Base-by-base conservation (phyloP, 2,797 vertebrate species). In the Anas bahamensis region DNA sequence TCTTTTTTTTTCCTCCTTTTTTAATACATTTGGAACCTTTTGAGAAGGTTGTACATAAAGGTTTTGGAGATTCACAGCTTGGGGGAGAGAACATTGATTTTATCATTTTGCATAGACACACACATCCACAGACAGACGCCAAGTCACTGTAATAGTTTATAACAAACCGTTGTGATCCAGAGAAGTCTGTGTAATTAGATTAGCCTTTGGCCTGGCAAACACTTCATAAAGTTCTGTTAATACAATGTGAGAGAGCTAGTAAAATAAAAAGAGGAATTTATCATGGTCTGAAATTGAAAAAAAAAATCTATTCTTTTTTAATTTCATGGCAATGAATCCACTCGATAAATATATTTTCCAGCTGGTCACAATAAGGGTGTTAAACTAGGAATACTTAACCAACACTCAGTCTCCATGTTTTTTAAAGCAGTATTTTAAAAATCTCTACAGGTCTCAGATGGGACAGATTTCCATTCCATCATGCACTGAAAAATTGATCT, bases 191-290 rank as follows among this genome's bases (percentile, higher is more conserved):
- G 35, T 82, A 80, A 92, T 93, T 76, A 91, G 61, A 88, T 85
- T 91, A 89, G 44, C 66, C 91, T 95, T 80, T 72, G 73, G 13
- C 90, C 83, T 65, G 10, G 53, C 52, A 87, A 86, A 73, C 69
- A 69, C 75, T 94, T 94, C 57, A 88, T 57, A 88, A 92, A 94
- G 46, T 94, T 90, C 76, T 0, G 0, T 66, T 86, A 90, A 70
- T 85, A 85, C 74, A 93, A 88, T 79, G 46, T 86, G 77, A 90
- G 61, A 75, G 61, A 70, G 46, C 68, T 93, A 88, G 73, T 89
- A 83, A 93, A 95, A 87, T 93, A 88, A 89, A 59, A 44, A 89
- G 70, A 89, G 22, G 59, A 93, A 86, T 94, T 95, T 83, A 83
- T 87, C 15, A 26, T 91, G 55, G 48, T 10, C 31, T 15, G 13